phyloP scores from a whole-genome alignment of 2,797 vertebrate species.

The Sciurus carolinensis region DNA sequence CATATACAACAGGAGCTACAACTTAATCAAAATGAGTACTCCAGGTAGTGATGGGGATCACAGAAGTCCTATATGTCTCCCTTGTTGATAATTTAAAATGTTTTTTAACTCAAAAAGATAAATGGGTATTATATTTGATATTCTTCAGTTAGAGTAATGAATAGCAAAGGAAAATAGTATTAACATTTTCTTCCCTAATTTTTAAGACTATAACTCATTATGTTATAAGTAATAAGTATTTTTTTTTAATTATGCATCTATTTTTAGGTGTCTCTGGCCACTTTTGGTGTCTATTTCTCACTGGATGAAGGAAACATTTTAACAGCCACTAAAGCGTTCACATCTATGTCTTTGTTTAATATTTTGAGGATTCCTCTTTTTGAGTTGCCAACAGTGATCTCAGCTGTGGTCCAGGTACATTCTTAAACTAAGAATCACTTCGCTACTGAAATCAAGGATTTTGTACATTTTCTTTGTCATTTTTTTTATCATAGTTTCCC shows the following conservation, averaged over 20 bases:
- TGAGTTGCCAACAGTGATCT: constrained; percentile 85
- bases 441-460: neutral
- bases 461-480: neutral
- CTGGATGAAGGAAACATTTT: constrained; percentile 87
- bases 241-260: neutral
- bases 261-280: constrained; percentile 86
- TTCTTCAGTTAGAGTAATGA: neutral
- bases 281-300: constrained; percentile 87
- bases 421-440: constrained; percentile 14
- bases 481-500: neutral
- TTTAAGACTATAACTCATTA: neutral
- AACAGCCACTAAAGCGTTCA: constrained; percentile 88
- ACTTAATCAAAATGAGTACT: neutral
- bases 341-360: constrained; percentile 88
- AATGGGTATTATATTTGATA: neutral
- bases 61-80: neutral
- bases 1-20: neutral
- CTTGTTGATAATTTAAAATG: neutral
- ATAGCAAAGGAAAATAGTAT: neutral
- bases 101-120: neutral
- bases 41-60: neutral
- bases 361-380: constrained; percentile 86
- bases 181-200: neutral
- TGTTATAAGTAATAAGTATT: neutral
- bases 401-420: constrained; percentile 86